A percentile compares a stretch with the other conserved stretches of the same genome.
Evolutionary conservation across 1,140 invertebrate species (phyloP).

Genomic region (Philotrypesis tridentata): DNA sequence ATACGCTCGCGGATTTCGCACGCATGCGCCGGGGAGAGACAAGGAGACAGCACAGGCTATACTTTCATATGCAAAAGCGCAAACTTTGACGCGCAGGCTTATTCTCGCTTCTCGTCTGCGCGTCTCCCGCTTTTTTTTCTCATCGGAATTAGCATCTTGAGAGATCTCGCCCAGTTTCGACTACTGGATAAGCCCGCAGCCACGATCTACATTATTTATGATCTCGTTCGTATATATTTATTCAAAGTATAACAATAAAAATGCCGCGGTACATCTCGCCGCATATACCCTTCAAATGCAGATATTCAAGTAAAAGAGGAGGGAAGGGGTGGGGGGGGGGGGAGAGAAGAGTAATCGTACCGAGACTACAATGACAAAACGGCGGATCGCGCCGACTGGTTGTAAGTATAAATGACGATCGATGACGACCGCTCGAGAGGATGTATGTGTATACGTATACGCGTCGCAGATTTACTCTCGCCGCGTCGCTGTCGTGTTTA

Average conservation of each 20-base stretch:
- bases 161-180: constrained; percentile 19
- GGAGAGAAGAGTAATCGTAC: neutral
- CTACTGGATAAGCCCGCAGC: neutral
- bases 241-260: neutral
- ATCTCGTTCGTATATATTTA: neutral
- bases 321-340: no score
- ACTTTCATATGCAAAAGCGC: constrained; percentile 64
- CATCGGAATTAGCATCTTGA: constrained; percentile 16
- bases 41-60: constrained; percentile 50
- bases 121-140: constrained; percentile 43
- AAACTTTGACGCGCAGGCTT: constrained; percentile 12
- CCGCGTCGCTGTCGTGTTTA: neutral
- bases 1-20: constrained; percentile 55
- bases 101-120: neutral
- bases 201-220: neutral
- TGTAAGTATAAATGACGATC: constrained; percentile 42
- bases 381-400: constrained; percentile 16
- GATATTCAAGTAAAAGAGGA: neutral
- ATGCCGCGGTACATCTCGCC: neutral
- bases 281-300: neutral
- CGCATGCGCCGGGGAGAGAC: constrained; percentile 35
- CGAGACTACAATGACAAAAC: constrained; percentile 44
- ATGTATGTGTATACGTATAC: neutral
- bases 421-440: constrained; percentile 8
- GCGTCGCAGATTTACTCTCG: constrained; percentile 13